phyloP scores from a whole-genome alignment of 2,113 vertebrate genomes.

The Bothrops jararaca region DNA sequence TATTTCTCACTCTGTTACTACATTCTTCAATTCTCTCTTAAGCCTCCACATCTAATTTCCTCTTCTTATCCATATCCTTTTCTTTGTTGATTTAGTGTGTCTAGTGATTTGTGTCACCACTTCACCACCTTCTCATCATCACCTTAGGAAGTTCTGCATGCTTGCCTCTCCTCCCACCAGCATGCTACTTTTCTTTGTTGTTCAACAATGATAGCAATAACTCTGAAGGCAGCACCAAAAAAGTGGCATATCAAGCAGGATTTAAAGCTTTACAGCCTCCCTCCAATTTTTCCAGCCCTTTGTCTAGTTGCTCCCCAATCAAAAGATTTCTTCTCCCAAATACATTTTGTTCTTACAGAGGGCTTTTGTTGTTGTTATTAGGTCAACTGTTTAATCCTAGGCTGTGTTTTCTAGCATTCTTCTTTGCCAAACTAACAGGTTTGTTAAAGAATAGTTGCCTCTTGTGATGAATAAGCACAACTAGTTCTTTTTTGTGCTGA shows the following conservation, averaged over 20 bases:
- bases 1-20: not conserved
- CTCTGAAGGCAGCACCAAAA: not conserved
- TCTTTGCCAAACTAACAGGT: not conserved
- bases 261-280: constrained; percentile 5
- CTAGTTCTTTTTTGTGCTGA: not conserved
- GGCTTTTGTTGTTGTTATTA: not conserved
- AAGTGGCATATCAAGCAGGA: not conserved
- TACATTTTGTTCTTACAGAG: constrained; percentile 7
- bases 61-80: not conserved
- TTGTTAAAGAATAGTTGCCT: not conserved
- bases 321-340: constrained; percentile 11
- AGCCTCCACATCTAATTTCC: constrained; percentile 1
- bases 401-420: not conserved
- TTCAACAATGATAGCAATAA: not conserved
- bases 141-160: not conserved
- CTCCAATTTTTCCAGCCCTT: not conserved
- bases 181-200: constrained; percentile 3
- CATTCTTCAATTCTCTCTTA: not conserved
- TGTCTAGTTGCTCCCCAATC: not conserved
- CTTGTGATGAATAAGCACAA: not conserved
- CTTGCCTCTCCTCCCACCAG: not conserved
- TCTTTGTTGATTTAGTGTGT: not conserved
- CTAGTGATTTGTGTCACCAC: not conserved
- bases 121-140: not conserved
- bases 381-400: not conserved